Conservation (phyloP, 2,113 vertebrate species). For the Hypocryptadius cinnamomeus region DNA sequence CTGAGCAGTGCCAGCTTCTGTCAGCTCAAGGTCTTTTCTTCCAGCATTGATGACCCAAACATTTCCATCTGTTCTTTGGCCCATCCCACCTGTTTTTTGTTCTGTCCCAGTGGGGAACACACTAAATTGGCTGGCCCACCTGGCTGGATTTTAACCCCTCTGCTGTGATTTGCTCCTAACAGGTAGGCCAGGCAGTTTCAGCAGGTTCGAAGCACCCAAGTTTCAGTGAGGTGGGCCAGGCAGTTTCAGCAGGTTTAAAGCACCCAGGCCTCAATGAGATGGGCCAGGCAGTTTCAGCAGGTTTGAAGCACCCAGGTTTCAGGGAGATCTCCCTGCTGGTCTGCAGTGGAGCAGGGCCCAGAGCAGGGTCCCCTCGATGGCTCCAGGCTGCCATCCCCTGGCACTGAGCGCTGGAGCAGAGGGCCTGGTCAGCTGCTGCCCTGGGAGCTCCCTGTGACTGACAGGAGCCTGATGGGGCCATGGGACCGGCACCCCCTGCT, state of each 20-base stretch:
- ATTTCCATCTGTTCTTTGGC: background rate
- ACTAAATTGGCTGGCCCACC: no score
- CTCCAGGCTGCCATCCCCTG: background rate
- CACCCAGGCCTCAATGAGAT: no score
- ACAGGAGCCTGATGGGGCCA: background rate
- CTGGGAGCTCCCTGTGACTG: background rate
- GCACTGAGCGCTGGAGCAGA: background rate
- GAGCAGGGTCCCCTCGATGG: background rate
- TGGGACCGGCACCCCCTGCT: no score
- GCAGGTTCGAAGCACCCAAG: no score
- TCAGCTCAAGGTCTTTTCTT: background rate
- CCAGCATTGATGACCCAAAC: background rate
- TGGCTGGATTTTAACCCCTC: background rate
- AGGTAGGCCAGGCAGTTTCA: no score
- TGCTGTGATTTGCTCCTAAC: background rate
- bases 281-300: background rate
- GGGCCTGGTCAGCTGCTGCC: background rate
- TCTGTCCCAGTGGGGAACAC: background rate
- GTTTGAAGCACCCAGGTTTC: no score
- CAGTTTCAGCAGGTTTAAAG: background rate
- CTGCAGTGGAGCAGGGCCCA: background rate
- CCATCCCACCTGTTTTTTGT: background rate
- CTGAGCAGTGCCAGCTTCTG: background rate
- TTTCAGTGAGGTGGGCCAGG: background rate
- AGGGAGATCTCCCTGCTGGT: accelerated